Percentiles rank a stretch among this genome's conserved stretches.
Conservation (phyloP, 2,888 invertebrate genomes). For the Meghimatium bilineatum region DNA sequence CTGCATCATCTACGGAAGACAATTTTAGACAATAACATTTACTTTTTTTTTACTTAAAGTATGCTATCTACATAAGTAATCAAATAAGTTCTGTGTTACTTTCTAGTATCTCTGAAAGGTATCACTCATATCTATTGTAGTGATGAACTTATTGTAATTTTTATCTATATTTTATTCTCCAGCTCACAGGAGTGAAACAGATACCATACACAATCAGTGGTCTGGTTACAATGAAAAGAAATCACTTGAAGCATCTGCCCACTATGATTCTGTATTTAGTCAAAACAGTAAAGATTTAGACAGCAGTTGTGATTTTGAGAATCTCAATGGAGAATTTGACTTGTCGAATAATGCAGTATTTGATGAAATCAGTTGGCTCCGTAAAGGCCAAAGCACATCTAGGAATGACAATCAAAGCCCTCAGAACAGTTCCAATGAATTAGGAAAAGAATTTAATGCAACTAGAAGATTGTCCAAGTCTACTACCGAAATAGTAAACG, state of each 20-base stretch:
- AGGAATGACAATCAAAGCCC: background rate
- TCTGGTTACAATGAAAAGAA: background rate
- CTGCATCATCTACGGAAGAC: too few relatives aligned
- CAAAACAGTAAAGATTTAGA: background rate
- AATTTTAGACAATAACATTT: too few relatives aligned
- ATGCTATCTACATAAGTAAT: too few relatives aligned
- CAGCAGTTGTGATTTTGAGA: background rate
- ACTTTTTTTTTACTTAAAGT: too few relatives aligned
- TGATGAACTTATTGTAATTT: background rate
- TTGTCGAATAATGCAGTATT: conserved; percentile 27
- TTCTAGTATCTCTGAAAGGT: too few relatives aligned
- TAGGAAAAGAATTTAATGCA: background rate
- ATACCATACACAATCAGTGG: background rate
- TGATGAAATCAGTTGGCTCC: background rate
- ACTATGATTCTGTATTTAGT: conserved; percentile 5
- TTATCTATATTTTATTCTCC: background rate
- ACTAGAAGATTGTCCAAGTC: background rate
- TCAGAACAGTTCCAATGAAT: background rate
- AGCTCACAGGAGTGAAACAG: background rate
- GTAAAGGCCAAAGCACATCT: background rate
- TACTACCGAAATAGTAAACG: too few relatives aligned
- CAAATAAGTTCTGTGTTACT: background rate
- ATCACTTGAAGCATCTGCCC: background rate
- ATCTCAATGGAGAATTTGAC: background rate
- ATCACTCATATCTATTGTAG: too few relatives aligned